A percentile compares a stretch with the other conserved stretches of the same genome.
These are phyloP conservation scores for Merodon equestris DNA, from an alignment of 2,888 invertebrate genomes.

Conservation along the genomic window DNA sequence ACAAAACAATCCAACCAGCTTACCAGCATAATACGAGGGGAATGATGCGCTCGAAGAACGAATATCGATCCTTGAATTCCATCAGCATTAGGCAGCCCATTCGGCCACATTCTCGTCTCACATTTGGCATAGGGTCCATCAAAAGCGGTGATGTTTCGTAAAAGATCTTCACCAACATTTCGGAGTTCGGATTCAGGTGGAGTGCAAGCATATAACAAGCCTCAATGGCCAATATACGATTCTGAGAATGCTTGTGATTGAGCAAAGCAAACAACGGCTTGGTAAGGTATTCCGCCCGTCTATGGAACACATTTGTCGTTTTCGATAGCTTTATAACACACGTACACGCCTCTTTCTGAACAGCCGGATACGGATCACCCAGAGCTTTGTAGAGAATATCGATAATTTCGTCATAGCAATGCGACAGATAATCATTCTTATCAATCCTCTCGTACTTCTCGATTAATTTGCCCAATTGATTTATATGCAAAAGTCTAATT, in stretches of 20 bases:
- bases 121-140: slow-evolving; percentile 90
- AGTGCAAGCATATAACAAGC: slow-evolving; percentile 83
- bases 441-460: slow-evolving; percentile 82
- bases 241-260: slow-evolving; percentile 90
- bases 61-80: slow-evolving; percentile 90
- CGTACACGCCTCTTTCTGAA: slow-evolving; percentile 88
- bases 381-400: slow-evolving; percentile 86
- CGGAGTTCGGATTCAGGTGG: slow-evolving; percentile 83
- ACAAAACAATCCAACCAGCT: slow-evolving; percentile 44
- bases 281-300: slow-evolving; percentile 86
- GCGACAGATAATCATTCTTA: slow-evolving; percentile 74
- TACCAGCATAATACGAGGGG: slow-evolving; percentile 91
- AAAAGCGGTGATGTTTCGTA: slow-evolving; percentile 91
- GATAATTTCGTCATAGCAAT: slow-evolving; percentile 82
- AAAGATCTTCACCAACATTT: slow-evolving; percentile 85
- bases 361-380: slow-evolving; percentile 88
- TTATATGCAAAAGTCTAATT: slow-evolving; percentile 85
- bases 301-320: slow-evolving; percentile 85
- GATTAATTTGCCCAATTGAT: slow-evolving; percentile 84
- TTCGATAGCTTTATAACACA: slow-evolving; percentile 84
- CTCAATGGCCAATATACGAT: slow-evolving; percentile 86
- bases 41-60: slow-evolving; percentile 91
- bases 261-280: slow-evolving; percentile 87
- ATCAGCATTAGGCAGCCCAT: slow-evolving; percentile 89
- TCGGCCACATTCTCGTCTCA: slow-evolving; percentile 87